Evolutionary conservation across 2,113 vertebrate species (phyloP), one percentile per base, ranked within the genome.

Genomic region (Melanostigma gelatinosum): DNA sequence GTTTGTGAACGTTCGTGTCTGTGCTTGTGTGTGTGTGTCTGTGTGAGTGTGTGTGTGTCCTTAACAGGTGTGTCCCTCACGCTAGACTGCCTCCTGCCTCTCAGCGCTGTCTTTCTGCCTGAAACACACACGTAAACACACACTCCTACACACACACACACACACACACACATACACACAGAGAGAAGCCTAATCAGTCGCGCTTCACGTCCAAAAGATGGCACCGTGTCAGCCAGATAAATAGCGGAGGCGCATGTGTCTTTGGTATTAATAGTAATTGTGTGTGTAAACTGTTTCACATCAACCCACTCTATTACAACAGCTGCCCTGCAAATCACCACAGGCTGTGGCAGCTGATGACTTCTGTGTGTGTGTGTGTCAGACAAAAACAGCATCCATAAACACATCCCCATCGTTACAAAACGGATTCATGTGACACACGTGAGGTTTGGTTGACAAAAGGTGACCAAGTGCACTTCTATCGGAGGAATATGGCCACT

Each of bases 231-330:
- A 85, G 80, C 83, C 83, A 88, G 91, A 89, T 91, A 87, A 92
- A 91, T 83, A 91, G 89, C 72, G 20, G 90, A 89, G 91, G 77
- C 93, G 60, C 93, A 91, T 93, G 94, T 93, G 94, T 93, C 90
- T 90, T 80, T 71, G 80, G 83, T 92, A 94, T 95, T 95, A 95
- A 94, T 95, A 93, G 93, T 95, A 94, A 95, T 95, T 94, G 94
- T 93, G 93, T 94, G 93, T 93, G 90, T 94, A 95, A 95, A 95
- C 92, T 93, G 91, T 90, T 92, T 94, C 88, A 93, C 84, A 93
- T 94, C 88, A 91, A 71, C 85, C 85, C 82, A 36, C 84, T 91
- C 79, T 87, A 79, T 84, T 72, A 88, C 93, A 93, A 93, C 94
- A 95, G 93, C 95, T 95, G 94, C 92, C 92, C 88, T 55, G 83